Base-by-base conservation (phyloP, 2,797 vertebrate species). In the Rhinatrema bivittatum region DNA sequence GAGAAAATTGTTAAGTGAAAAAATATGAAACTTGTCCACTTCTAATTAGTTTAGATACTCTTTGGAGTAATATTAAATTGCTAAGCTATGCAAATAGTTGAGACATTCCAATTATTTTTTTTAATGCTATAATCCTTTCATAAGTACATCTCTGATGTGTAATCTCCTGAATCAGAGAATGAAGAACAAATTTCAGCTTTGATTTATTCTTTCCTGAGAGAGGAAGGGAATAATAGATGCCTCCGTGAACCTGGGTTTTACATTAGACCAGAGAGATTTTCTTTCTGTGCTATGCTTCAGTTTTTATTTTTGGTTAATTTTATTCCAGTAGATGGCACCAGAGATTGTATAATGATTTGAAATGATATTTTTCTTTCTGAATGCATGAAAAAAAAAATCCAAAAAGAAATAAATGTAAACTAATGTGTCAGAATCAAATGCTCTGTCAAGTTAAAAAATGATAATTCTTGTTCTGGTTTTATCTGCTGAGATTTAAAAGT, bases 21-120 rank as follows among this genome's bases (percentile, higher is more conserved):
- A 46, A 63, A 55, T 32, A 56, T 51, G 21, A 32, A 39, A 35
- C 24, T 35, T 57, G 6, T 7, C 14, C 33, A 12, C 8, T 60
- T 32, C 20, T 54, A 43, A 69, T 55, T 42, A 55, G 51, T 48
- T 36, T 31, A 29, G n/a, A 17, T 52, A 10, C 39, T 67, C 29
- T 31, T 56, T 28, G 57, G 21, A 40, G 28, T 23, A 39, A 48
- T 55, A 53, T 69, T 48, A 69, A 46, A 46, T 62, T 64, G 16
- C 16, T 29, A 52, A 56, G 37, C 54, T 56, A 50, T 39, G 35
- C 36, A 40, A 43, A 60, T 42, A 52, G 34, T 48, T 56, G 42
- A 64, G 73, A 42, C 16, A 32, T 12, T 27, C 9, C 21, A 60
- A 47, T 74, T 66, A 56, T 65, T 66, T 68, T 60, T 29, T 63